A percentile compares a stretch with the other conserved stretches of the same genome.
phyloP scores from a whole-genome alignment of 2,888 invertebrate genomes.

The Ormyrus pomaceus region DNA sequence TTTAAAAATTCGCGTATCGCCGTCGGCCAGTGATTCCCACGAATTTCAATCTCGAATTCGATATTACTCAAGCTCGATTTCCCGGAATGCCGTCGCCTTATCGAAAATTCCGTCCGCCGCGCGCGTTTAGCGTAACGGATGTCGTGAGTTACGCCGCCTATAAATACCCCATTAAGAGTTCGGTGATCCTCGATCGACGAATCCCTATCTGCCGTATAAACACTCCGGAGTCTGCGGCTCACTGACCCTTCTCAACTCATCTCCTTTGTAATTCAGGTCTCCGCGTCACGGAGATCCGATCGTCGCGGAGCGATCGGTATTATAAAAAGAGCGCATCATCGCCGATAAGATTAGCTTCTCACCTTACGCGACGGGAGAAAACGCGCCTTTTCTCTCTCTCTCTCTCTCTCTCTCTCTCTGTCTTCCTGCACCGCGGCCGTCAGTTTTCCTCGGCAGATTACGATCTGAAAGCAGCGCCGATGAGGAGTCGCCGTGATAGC shows the following conservation, averaged over 20 bases:
- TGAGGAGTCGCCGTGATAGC: slow-evolving; percentile 5
- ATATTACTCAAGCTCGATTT: neutral
- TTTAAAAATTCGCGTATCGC: too few species aligned
- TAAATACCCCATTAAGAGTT: slow-evolving; percentile 15
- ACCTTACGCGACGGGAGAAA: slow-evolving; percentile 20
- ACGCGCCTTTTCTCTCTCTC: neutral
- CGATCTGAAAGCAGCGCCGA: slow-evolving; percentile 1
- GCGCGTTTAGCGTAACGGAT: neutral
- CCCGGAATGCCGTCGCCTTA: neutral
- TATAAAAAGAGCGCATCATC: slow-evolving; percentile 10
- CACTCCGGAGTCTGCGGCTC: slow-evolving; percentile 22
- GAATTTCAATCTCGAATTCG: too few species aligned
- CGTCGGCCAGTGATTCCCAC: too few species aligned
- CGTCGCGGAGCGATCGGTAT: neutral
- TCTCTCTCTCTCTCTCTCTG: neutral
- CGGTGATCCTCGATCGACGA: slow-evolving; percentile 35
- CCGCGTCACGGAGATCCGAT: slow-evolving; percentile 14
- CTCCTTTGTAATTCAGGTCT: neutral
- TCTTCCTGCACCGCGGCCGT: neutral
- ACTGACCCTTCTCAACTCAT: slow-evolving; percentile 65
- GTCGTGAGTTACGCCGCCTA: neutral
- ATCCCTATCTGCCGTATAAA: neutral
- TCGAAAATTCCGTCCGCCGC: neutral
- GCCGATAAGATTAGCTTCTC: slow-evolving; percentile 49
- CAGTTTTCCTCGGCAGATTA: slow-evolving; percentile 8